Evolutionary conservation across 2,888 invertebrate species (phyloP).

Genomic region (Oligia strigilis): DNA sequence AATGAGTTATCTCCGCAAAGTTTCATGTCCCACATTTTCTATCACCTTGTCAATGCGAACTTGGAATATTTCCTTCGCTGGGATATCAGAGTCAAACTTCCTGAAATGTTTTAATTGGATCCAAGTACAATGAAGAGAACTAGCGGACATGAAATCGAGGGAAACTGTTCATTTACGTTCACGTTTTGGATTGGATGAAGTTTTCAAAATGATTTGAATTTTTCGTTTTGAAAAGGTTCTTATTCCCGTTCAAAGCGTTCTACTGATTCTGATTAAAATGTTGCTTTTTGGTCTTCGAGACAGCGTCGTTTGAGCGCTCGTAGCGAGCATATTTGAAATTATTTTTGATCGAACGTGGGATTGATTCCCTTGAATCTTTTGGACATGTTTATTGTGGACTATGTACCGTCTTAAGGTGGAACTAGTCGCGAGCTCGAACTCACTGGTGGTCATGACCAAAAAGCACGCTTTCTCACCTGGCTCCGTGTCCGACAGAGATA

Average conservation of each 20-base stretch:
- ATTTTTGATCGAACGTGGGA: not conserved
- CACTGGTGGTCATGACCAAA: too few relatives aligned
- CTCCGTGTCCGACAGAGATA: too few relatives aligned
- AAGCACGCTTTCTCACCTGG: too few relatives aligned
- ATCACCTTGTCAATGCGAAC: constrained; percentile 68
- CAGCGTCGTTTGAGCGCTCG: not conserved
- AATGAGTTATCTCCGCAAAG: constrained; percentile 70
- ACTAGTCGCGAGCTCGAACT: too few relatives aligned
- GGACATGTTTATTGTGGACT: not conserved
- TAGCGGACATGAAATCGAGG: constrained; percentile 48
- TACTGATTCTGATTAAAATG: constrained; percentile 46
- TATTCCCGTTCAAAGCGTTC: constrained; percentile 42
- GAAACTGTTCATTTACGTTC: constrained; percentile 58
- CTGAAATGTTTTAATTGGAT: constrained; percentile 71
- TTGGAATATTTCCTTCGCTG: constrained; percentile 70
- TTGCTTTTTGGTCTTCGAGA: constrained; percentile 23
- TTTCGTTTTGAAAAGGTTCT: constrained; percentile 50
- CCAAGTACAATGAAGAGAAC: constrained; percentile 61
- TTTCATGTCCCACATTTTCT: constrained; percentile 66
- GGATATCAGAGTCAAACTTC: constrained; percentile 62
- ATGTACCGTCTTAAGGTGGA: not conserved
- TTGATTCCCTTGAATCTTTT: constrained; percentile 1
- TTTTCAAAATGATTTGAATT: constrained; percentile 59
- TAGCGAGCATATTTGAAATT: not conserved
- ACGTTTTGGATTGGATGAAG: constrained; percentile 50